A percentile compares a stretch with the other conserved stretches of the same genome.
Conservation (phyloP, 2,113 vertebrate species). For the Dissostichus mawsoni region DNA sequence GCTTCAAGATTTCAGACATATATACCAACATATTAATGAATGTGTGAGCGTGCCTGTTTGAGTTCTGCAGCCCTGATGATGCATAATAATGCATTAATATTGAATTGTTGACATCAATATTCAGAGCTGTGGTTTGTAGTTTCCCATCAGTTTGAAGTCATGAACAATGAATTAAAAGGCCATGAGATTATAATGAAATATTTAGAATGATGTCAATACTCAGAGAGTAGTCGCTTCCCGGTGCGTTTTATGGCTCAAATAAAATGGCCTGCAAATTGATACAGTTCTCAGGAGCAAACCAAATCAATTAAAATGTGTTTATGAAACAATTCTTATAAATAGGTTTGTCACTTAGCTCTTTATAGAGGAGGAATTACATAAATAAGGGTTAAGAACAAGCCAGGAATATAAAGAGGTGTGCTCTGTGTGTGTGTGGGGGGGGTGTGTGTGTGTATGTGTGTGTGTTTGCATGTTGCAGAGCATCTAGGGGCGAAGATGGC, state of each 20-base stretch:
- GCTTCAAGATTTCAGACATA: background rate
- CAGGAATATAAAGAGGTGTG: background rate
- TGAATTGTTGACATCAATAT: constrained; percentile 49
- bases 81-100: constrained; percentile 2
- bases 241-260: constrained; percentile 28
- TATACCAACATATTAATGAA: background rate
- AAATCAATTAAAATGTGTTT: constrained; percentile 46
- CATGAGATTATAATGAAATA: constrained; percentile 36
- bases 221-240: constrained; percentile 17
- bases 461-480: background rate
- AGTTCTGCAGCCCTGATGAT: background rate
- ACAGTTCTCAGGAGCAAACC: background rate
- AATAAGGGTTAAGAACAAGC: constrained; percentile 18
- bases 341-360: background rate
- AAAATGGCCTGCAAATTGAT: constrained; percentile 29
- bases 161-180: constrained; percentile 46
- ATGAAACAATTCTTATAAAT: constrained; percentile 22
- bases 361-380: constrained; percentile 4
- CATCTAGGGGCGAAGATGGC: background rate
- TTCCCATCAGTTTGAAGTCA: constrained; percentile 26
- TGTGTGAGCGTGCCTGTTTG: background rate
- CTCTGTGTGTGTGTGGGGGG: background rate
- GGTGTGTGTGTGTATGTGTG: background rate
- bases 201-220: constrained; percentile 45
- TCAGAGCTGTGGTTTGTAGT: constrained; percentile 27